Percentiles rank a stretch among this genome's conserved stretches.
phyloP scores from a whole-genome alignment of 2,888 invertebrate species.

The Anaspis maculata region DNA sequence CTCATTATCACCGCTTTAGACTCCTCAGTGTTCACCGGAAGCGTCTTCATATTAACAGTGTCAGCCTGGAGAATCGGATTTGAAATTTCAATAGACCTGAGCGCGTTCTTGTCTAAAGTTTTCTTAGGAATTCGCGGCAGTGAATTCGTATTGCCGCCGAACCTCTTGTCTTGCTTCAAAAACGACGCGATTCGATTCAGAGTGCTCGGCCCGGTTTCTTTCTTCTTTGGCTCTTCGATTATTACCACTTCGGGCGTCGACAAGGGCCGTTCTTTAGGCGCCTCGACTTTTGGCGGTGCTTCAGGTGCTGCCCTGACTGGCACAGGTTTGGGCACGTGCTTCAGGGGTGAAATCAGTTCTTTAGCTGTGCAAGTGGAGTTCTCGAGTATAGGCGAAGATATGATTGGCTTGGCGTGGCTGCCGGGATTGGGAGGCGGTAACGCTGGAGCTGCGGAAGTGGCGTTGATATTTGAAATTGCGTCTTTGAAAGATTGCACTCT shows the following conservation, averaged over 20 bases:
- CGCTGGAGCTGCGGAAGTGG: constrained; percentile 41
- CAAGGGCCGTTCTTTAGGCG: constrained; percentile 41
- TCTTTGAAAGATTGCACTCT: constrained; percentile 33
- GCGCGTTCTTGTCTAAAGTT: constrained; percentile 57
- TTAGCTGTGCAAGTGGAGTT: constrained; percentile 74
- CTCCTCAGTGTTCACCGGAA: constrained; percentile 53
- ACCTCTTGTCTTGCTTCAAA: constrained; percentile 57
- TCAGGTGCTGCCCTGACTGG: constrained; percentile 55
- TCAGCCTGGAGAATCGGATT: constrained; percentile 69
- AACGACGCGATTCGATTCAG: constrained; percentile 71
- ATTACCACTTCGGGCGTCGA: constrained; percentile 44
- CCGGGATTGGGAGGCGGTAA: constrained; percentile 58
- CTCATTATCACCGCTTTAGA: constrained; percentile 59
- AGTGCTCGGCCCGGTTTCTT: constrained; percentile 42
- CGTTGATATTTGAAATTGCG: constrained; percentile 42
- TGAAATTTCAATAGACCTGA: constrained; percentile 74
- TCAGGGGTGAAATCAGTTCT: constrained; percentile 58
- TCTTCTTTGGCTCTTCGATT: constrained; percentile 16
- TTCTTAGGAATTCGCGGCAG: too few relatives aligned
- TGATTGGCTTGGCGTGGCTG: constrained; percentile 60
- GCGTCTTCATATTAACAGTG: constrained; percentile 52
- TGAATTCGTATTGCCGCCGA: too few relatives aligned
- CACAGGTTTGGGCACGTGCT: constrained; percentile 51
- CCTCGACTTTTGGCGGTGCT: constrained; percentile 30
- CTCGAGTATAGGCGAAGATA: constrained; percentile 74